These are phyloP conservation scores for Platysternon megacephalum DNA, from an alignment of 2,113 vertebrate species.

Conservation along the genomic window DNA sequence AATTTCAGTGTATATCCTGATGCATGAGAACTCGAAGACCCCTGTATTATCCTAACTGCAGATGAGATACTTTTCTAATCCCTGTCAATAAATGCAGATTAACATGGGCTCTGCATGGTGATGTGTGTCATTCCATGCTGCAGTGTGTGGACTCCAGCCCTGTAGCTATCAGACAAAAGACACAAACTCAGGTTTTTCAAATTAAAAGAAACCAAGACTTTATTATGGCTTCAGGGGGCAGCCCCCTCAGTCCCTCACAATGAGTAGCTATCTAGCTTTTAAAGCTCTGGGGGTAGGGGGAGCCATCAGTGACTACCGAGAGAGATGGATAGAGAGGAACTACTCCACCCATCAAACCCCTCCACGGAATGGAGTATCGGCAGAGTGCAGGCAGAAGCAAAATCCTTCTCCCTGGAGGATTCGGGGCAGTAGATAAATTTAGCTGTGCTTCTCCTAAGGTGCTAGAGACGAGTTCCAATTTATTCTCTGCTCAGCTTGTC, in stretches of 20 bases:
- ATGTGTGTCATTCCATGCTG: background rate
- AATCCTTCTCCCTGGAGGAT: background rate
- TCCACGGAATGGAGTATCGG: background rate
- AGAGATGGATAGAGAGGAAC: background rate
- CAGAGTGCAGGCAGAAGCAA: background rate
- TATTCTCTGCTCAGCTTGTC: conserved; percentile 36
- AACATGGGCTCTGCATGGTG: background rate
- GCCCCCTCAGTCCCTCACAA: background rate
- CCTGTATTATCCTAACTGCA: background rate
- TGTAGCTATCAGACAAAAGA: background rate
- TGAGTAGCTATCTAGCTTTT: background rate
- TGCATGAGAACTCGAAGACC: background rate
- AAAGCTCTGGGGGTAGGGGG: background rate
- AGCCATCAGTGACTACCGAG: background rate
- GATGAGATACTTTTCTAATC: background rate
- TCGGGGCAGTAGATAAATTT: background rate
- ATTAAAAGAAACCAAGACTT: background rate
- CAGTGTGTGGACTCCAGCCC: background rate
- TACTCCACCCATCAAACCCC: background rate
- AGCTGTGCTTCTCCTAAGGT: background rate
- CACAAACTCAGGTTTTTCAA: background rate
- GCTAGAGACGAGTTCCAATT: background rate
- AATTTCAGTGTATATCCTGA: no score
- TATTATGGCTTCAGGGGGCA: background rate
- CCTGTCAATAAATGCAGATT: background rate